These are phyloP conservation scores for Ostrea denselamellosa DNA, from an alignment of 1,140 invertebrate species.

Conservation along the genomic window DNA sequence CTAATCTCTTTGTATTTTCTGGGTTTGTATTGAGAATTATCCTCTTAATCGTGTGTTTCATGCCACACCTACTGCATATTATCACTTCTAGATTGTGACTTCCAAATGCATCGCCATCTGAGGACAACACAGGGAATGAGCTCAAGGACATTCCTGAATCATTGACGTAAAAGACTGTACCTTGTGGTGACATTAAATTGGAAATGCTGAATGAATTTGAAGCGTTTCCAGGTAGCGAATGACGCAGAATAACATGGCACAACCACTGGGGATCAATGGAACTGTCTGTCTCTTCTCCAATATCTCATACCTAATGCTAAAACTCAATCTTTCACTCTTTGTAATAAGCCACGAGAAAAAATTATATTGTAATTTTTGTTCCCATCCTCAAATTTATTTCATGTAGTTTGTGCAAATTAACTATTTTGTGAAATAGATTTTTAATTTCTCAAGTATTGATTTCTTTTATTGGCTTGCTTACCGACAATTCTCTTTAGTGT, in stretches of 20 bases:
- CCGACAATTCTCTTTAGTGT: no score
- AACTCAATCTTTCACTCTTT: background rate
- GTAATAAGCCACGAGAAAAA: background rate
- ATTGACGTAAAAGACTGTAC: background rate
- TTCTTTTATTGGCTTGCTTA: no score
- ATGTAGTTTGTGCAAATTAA: no score
- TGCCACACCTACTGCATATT: no score
- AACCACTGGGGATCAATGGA: background rate
- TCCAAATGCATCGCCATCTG: background rate
- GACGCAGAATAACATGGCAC: background rate
- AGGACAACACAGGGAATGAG: background rate
- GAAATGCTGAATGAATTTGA: slow-evolving; percentile 28
- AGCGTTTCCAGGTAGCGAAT: slow-evolving; percentile 34
- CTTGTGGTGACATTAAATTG: slow-evolving; percentile 11
- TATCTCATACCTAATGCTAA: background rate
- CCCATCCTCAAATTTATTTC: no score
- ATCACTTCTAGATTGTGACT: no score
- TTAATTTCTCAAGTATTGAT: no score
- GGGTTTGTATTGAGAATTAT: background rate
- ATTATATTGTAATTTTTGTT: background rate
- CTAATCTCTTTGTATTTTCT: background rate
- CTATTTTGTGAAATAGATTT: no score
- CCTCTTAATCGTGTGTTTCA: background rate
- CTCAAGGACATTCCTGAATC: background rate
- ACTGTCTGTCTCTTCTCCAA: background rate